A percentile compares a stretch with the other conserved stretches of the same genome.
Evolutionary conservation across 1,140 invertebrate genomes (phyloP).

Genomic region (Temnothorax nylanderi): DNA sequence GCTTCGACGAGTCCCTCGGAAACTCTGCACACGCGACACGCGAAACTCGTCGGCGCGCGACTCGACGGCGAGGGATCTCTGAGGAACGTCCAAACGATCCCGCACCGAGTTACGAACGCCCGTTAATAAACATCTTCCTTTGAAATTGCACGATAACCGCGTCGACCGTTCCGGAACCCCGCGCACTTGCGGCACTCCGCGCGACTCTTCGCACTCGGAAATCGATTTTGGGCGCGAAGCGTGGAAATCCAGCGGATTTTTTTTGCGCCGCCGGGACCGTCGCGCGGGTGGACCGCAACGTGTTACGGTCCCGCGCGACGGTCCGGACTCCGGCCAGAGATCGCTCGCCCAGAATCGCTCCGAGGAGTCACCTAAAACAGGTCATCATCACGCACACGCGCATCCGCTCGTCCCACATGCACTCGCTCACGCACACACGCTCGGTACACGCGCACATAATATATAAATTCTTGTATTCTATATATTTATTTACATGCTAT

Average conservation of each 20-base stretch:
- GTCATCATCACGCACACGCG: background rate
- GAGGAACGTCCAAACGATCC: conserved; percentile 52
- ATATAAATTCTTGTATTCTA: conserved; percentile 65
- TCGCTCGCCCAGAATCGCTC: conserved; percentile 21
- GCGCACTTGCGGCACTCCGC: background rate
- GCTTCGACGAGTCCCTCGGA: background rate
- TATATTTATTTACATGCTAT: conserved; percentile 65
- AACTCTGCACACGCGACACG: background rate
- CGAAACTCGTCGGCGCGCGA: background rate
- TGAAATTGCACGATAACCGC: conserved; percentile 57
- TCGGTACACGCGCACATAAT: conserved; percentile 27
- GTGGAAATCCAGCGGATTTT: background rate
- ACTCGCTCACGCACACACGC: background rate
- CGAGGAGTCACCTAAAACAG: conserved; percentile 25
- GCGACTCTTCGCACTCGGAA: conserved; percentile 29
- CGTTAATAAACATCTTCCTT: background rate
- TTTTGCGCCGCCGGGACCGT: background rate
- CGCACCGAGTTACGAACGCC: conserved; percentile 47
- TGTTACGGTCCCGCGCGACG: conserved; percentile 1
- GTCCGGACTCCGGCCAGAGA: background rate
- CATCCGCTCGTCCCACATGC: background rate
- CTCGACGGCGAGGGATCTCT: background rate
- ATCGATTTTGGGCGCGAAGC: conserved; percentile 1
- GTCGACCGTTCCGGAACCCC: conserved; percentile 2
- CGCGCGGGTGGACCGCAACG: background rate